Conservation (phyloP, 2,888 invertebrate species). For the Phalera bucephala region DNA sequence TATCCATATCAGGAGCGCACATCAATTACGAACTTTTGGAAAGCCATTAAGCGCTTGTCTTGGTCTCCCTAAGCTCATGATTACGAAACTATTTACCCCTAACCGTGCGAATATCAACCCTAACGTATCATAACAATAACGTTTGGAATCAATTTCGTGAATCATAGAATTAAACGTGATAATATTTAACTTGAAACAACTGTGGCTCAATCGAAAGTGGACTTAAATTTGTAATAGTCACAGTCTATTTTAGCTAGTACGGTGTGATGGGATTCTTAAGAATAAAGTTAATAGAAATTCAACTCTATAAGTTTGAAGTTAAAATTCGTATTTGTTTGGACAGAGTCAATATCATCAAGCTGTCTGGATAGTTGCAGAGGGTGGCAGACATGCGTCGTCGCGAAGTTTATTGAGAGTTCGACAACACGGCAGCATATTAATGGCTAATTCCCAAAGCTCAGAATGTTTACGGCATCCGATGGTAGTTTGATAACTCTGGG, state of each 20-base stretch:
- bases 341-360: not conserved
- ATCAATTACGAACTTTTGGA: constrained; percentile 1
- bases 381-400: not conserved
- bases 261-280: no score
- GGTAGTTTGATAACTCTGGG: not conserved
- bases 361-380: not conserved
- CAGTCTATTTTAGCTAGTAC: no score
- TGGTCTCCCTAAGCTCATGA: not conserved
- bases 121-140: constrained; percentile 1
- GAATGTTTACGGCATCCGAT: not conserved
- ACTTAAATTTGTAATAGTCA: no score
- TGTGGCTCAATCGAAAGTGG: no score
- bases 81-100: not conserved
- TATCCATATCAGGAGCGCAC: not conserved
- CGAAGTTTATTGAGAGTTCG: not conserved
- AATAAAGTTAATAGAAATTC: no score
- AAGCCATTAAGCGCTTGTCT: not conserved
- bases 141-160: not conserved
- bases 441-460: not conserved
- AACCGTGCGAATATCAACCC: constrained; percentile 4
- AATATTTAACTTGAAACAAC: not conserved
- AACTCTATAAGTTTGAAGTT: no score
- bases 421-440: constrained; percentile 2
- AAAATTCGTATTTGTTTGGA: no score
- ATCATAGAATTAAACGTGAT: not conserved